Base-by-base conservation (phyloP, 2,113 vertebrate species). In the Spilogale gracilis region DNA sequence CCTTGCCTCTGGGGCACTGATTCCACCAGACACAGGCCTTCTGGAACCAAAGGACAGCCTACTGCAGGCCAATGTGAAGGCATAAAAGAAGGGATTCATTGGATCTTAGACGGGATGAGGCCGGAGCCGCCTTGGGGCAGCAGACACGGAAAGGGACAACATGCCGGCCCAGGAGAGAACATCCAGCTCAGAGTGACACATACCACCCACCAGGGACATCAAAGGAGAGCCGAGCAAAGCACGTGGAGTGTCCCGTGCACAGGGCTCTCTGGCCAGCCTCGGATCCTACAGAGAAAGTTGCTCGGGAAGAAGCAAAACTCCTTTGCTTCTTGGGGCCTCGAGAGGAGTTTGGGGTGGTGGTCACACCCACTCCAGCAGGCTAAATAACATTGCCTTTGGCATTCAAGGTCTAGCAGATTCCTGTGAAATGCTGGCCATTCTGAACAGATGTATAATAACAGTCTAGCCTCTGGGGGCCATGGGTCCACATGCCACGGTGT, bases 401-500 rank as follows among this genome's bases (percentile, higher is more conserved):
- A 32, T 2, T 3, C 38, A 43, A 20, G 73, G 20, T 32, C 91
- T 0, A 30, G 69, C 3, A 7, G 45, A 78, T 11, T 56, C 25
- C 23, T 60, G 91, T 18, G 94, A 95, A 94, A 95, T 1, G 69
- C 50, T 45, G 86, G 61, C 91, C 91, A 88, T 82, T 97, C 98
- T 96, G 82, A 95, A 74, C 30, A 95, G 88, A 27, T 96, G 98
- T 96, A 94, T 90, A 95, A 78, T 96, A 97, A 25, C 97, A 96
- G 50, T 94, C n/a, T 94, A 92, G 95, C 92, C 96, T 89, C 85
- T 1, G 76, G 89, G 94, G 63, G 43, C 89, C 18, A n/a, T 92
- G 95, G 32, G 86, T 98, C 93, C 7, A 61, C 67, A 90, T 54
- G 23, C 5, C 73, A 20, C 58, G 21, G 90, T 78, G 58, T 95